Evolutionary conservation across 2,113 vertebrate species (phyloP).

Genomic region (Cnemophilus loriae): DNA sequence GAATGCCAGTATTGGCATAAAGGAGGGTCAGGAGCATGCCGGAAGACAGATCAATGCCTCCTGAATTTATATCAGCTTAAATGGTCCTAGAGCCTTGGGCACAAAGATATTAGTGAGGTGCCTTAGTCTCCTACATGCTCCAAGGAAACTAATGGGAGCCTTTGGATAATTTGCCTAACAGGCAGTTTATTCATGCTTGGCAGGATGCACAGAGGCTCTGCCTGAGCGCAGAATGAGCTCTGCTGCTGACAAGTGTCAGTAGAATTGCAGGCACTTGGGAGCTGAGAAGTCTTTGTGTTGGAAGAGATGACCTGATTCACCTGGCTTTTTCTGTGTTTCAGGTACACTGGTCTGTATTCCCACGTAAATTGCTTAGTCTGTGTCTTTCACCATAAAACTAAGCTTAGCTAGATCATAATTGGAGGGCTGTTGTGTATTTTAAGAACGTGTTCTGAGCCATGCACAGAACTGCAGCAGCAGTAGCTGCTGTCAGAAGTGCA

Average conservation of each 20-base stretch:
- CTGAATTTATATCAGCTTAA: background rate
- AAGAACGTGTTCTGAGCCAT: accelerated
- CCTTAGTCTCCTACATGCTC: background rate
- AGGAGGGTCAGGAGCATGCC: background rate
- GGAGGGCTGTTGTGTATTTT: background rate
- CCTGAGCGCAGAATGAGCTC: background rate
- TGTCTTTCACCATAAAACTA: background rate
- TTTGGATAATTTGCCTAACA: background rate
- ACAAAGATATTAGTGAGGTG: background rate
- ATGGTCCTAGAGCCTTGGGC: background rate
- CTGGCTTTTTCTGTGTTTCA: background rate
- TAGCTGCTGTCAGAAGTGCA: background rate
- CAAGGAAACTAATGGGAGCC: background rate
- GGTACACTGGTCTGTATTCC: background rate
- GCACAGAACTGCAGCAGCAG: background rate
- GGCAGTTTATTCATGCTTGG: background rate
- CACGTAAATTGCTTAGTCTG: background rate
- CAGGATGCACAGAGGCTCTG: background rate
- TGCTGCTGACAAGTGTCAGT: background rate
- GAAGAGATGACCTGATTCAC: background rate
- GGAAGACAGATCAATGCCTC: background rate
- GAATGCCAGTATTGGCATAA: background rate
- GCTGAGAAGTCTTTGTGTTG: background rate
- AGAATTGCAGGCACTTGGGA: background rate
- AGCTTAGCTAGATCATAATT: background rate